Evolutionary conservation across 2,113 vertebrate species (phyloP).

Genomic region (Megatriorchis doriae): DNA sequence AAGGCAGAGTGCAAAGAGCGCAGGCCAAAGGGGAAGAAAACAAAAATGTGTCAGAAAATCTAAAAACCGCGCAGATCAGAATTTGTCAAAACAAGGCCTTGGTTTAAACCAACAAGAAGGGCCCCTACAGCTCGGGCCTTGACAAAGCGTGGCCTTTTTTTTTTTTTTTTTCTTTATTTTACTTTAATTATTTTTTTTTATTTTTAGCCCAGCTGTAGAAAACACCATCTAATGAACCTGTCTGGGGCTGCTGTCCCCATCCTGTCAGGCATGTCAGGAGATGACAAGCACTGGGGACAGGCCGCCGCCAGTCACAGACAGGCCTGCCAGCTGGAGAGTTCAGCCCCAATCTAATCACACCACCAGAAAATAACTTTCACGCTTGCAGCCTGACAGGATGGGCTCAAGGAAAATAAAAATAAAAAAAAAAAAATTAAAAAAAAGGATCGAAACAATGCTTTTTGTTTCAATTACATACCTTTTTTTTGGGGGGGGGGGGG

Average conservation of each 20-base stretch:
- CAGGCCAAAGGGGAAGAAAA: conserved; percentile 85
- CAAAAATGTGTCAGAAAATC: conserved; percentile 81
- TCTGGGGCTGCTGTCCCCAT: conserved; percentile 98
- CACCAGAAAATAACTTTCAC: conserved; percentile 89
- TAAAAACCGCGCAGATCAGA: conserved; percentile 83
- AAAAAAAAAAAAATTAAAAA: background rate
- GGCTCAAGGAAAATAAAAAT: conserved; percentile 69
- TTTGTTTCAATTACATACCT: conserved; percentile 80
- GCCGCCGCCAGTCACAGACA: conserved; percentile 97
- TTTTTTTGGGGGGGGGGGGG: background rate
- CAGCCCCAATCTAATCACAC: conserved; percentile 99
- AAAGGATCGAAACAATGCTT: conserved; percentile 74
- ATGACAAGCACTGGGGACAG: conserved; percentile 97
- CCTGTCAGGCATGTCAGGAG: conserved; percentile 99
- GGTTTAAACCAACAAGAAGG: conserved; percentile 86
- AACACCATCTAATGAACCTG: conserved; percentile 99
- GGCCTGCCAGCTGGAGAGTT: conserved; percentile 99
- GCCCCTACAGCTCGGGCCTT: conserved; percentile 79
- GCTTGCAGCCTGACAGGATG: conserved; percentile 89
- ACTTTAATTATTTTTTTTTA: conserved; percentile 19
- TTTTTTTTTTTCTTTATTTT: conserved; percentile 51
- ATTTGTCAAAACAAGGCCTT: conserved; percentile 94
- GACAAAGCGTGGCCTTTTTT: conserved; percentile 78
- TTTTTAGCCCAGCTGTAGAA: conserved; percentile 96
- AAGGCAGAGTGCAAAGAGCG: conserved; percentile 74